Evolutionary conservation across 2,113 vertebrate genomes (phyloP).

Genomic region (Camarhynchus parvulus): DNA sequence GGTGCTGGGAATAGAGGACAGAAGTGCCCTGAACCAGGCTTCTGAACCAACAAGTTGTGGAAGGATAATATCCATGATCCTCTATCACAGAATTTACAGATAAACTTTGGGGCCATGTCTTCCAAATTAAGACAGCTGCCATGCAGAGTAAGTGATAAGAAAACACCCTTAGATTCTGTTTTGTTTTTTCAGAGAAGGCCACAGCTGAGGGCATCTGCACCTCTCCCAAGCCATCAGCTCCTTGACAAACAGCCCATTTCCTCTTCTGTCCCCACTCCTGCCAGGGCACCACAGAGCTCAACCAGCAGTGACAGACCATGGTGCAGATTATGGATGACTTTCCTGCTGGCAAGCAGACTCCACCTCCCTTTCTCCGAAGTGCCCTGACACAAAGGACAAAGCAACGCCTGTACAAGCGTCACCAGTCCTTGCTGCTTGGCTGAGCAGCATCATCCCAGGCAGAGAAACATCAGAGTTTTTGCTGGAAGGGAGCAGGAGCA

Average conservation of each 20-base stretch:
- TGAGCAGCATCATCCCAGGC: background rate
- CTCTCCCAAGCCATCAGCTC: background rate
- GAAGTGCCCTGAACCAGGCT: background rate
- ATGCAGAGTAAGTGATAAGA: background rate
- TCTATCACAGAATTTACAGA: background rate
- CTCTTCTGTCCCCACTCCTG: background rate
- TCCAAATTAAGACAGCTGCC: background rate
- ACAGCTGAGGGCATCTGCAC: background rate
- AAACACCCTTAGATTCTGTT: background rate
- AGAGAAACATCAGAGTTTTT: slow-evolving; percentile 1
- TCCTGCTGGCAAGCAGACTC: background rate
- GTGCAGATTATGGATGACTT: background rate
- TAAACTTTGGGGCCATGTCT: background rate
- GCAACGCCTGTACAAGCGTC: background rate
- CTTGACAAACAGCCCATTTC: background rate
- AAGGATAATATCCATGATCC: background rate
- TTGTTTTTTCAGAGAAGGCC: background rate
- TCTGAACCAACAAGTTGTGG: background rate
- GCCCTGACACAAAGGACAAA: slow-evolving; percentile 36
- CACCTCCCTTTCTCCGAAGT: background rate
- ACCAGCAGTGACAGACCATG: background rate
- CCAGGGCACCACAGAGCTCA: background rate
- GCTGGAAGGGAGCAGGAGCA: slow-evolving; percentile 1
- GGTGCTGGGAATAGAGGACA: background rate
- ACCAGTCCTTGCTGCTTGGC: background rate